phyloP scores from a whole-genome alignment of 1,140 invertebrate species.

The Nephotettix cincticeps region DNA sequence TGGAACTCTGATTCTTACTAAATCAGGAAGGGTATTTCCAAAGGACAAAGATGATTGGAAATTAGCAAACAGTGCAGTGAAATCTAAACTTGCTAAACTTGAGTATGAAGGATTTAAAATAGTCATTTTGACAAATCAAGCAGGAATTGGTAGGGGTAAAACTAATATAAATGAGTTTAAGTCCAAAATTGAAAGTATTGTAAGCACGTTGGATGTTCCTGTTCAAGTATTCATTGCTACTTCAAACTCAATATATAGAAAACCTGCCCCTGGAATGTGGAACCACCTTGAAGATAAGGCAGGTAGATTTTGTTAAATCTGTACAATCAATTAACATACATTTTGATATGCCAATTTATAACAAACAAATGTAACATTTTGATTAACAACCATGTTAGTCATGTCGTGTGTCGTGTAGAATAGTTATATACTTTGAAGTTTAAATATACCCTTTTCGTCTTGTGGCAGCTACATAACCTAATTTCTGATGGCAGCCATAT shows the following conservation, averaged over 20 bases:
- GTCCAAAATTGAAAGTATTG: conserved; percentile 74
- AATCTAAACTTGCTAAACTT: conserved; percentile 68
- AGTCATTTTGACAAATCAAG: conserved; percentile 92
- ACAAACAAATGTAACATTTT: no score
- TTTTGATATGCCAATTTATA: no score
- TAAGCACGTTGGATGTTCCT: conserved; percentile 73
- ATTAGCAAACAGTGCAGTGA: conserved; percentile 67
- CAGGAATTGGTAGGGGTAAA: conserved; percentile 67
- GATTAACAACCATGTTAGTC: no score
- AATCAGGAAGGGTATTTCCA: conserved; percentile 88
- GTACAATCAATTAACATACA: no score
- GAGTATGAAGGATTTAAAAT: conserved; percentile 77
- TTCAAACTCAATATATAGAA: conserved; percentile 75
- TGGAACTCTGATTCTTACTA: conserved; percentile 90
- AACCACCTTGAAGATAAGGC: conserved; percentile 62
- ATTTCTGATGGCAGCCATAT: no score
- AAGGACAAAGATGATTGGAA: conserved; percentile 86
- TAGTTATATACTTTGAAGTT: no score
- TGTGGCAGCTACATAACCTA: no score
- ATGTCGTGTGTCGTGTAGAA: no score
- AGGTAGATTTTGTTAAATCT: conserved; percentile 42
- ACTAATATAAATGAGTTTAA: conserved; percentile 75
- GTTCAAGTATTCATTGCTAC: conserved; percentile 85
- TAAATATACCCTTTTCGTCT: no score
- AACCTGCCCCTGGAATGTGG: conserved; percentile 92